Evolutionary conservation across 2,113 vertebrate species (phyloP).

Genomic region (Nesogale talazaci): DNA sequence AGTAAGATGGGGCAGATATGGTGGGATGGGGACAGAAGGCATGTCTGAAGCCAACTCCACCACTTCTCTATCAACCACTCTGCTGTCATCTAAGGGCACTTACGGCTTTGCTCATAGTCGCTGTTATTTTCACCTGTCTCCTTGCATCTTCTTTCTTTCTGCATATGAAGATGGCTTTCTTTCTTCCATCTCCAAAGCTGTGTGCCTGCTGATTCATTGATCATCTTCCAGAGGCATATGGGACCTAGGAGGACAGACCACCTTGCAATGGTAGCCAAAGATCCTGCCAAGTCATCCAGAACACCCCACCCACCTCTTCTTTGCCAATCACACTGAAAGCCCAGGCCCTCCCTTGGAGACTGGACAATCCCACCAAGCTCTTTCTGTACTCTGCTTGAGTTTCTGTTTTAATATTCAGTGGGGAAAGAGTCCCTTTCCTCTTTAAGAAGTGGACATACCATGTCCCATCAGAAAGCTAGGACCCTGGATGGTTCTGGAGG

Average conservation of each 20-base stretch:
- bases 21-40: neutral
- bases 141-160: too few relatives aligned
- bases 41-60: neutral
- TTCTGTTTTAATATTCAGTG: neutral
- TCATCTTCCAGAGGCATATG: neutral
- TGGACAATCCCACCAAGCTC: neutral
- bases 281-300: conserved; percentile 24
- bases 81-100: neutral
- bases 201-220: neutral
- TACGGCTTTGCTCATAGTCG: too few relatives aligned
- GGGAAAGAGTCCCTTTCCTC: neutral
- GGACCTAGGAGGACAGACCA: neutral
- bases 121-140: neutral
- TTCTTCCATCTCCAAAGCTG: neutral
- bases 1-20: neutral
- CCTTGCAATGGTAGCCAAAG: neutral
- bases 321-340: neutral
- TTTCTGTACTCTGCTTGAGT: neutral
- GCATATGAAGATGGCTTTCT: neutral
- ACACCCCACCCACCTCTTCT: neutral
- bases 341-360: neutral
- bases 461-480: neutral
- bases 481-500: neutral
- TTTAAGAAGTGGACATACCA: neutral
- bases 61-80: neutral